A percentile compares a stretch with the other conserved stretches of the same genome.
These are phyloP conservation scores for Actenoides lindsayi DNA, from an alignment of 2,113 vertebrate species.

Conservation along the genomic window DNA sequence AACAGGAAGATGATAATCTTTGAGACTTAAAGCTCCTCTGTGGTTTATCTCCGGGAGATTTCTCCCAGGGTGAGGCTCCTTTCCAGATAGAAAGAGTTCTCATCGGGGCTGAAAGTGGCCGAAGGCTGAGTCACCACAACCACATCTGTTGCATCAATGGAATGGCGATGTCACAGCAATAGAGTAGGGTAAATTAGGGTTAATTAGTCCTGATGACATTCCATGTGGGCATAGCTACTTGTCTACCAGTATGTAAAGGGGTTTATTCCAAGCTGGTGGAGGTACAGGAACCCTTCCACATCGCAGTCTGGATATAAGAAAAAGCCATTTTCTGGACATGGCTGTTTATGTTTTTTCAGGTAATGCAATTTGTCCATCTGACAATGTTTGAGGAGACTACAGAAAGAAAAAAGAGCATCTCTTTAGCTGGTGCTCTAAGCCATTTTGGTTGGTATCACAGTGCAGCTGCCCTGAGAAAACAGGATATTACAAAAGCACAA, in stretches of 20 bases:
- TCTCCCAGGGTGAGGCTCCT: neutral
- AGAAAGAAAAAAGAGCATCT: neutral
- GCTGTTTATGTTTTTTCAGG: neutral
- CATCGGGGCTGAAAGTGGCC: neutral
- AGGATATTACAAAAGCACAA: neutral
- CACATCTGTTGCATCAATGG: neutral
- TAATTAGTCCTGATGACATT: neutral
- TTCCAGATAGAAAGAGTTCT: neutral
- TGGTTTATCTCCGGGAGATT: neutral
- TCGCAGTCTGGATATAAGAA: neutral
- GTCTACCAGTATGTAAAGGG: rapidly evolving
- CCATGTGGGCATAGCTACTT: neutral
- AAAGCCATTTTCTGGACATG: neutral
- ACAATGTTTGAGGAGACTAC: neutral
- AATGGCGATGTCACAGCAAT: neutral
- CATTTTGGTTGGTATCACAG: neutral
- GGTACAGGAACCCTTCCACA: neutral
- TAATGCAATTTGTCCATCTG: neutral
- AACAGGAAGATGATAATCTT: neutral
- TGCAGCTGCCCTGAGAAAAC: neutral
- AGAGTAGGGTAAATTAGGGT: neutral
- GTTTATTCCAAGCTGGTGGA: neutral
- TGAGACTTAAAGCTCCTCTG: rapidly evolving
- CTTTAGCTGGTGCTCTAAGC: neutral
- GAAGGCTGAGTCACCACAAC: neutral